Base-by-base conservation (phyloP, 1,140 invertebrate genomes). In the Zaprionus nigranus region DNA sequence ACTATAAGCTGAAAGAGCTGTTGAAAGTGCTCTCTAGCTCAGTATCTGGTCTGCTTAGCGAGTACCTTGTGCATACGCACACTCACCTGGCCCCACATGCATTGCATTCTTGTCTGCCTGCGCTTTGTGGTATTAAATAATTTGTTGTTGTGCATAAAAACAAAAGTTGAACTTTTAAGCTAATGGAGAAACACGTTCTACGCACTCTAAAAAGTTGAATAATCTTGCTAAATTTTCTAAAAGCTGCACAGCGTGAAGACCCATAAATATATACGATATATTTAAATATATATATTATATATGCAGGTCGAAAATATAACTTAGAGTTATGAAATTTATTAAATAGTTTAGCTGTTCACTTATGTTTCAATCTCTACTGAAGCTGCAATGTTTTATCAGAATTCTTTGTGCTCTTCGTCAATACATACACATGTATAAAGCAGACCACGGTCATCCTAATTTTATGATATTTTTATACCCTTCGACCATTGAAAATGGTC, bases 151-250 rank as follows among this genome's bases (percentile, higher is more conserved):
- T 34, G 9, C 30, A 17, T 43, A 17, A 43, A 43, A 43, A 43
- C 40, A 43, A 43, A 43, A 43, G 40, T 43, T 46, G 40, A 46
- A 46, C 40, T 46, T 46, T 46, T 46, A 17, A 46, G n/a, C 40
- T 46, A 46, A 46, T 46, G 40, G 40, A 17, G 7, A 3, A 46
- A 17, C n/a, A 46, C 7, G n/a, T 17, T 46, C 40, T 46, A 46
- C n/a, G 40, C 40, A 46, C 17, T n/a, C 40, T 17, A 46, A 17
- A 46, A 46, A 46, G 6, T 46, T 46, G 6, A 46, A 46, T 46
- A 46, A 9, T 46, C 40, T 46, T 46, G n/a, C n/a, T 6, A 46
- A 46, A 46, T 46, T 11, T n/a, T 6, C n/a, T 43, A 43, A 43
- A 43, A 43, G 15, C 40, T 17, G 40, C 40, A n/a, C 40, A 17